Evolutionary conservation across 2,113 vertebrate species (phyloP), one percentile per base, ranked within the genome.

Genomic region (Cervus canadensis): DNA sequence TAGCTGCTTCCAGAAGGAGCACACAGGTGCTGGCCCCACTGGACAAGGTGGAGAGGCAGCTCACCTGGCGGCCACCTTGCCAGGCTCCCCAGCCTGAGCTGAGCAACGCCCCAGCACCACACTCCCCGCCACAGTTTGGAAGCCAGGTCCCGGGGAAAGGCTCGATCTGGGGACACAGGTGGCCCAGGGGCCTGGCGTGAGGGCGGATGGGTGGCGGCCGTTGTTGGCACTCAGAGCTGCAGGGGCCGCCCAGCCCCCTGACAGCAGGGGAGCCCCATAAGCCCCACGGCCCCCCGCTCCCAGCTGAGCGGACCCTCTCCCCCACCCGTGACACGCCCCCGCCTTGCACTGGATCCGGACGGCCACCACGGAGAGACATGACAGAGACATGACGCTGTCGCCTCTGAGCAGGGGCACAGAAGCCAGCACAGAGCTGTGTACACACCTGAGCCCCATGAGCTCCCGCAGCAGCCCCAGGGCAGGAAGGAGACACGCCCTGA

Each of bases 171-270:
- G 15, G 15, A 48, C 76, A 3, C 76, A 50, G 45, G 28, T 30
- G 26, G 76, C 43, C 28, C 28, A 79, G 45, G 30, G 79, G 33
- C 79, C 50, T 6, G 0, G 10, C 17, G 6, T 15, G 33, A 36
- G 33, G 6, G 19, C 19, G 54, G 50, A 2, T 8, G 50, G 33
- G 50, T 83, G 79, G 33, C 0, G 0, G 79, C 30, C 0, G 0
- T 19, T 79, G 45, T 16, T 79, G 45, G 26, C 25, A 79, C 45
- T 14, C 71, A 14, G 11, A 6, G 8, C 50, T 19, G 3, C 19
- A 23, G 50, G n/a, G 30, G 33, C 50, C 36, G 28, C 48, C 40
- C 50, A n/a, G 21, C 50, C 50, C 50, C 36, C 79, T 25, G 33
- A n/a, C 2, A 14, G 33, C 79, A n/a, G 19, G 5, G 48, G 5